Base-by-base conservation (phyloP, 2,113 vertebrate species). In the Carettochelys insculpta region DNA sequence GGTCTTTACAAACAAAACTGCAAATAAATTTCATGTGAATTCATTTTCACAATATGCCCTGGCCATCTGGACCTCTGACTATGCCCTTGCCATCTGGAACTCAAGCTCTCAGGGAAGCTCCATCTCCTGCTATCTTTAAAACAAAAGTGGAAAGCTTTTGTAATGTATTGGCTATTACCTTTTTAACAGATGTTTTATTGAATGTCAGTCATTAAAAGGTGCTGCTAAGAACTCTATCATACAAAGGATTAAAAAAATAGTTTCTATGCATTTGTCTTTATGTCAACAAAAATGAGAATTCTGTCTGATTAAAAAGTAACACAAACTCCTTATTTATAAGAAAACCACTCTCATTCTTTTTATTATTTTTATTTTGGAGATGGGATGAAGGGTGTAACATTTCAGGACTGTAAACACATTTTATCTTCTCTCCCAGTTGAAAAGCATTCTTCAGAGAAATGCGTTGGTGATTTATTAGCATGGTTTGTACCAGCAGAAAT, bases 181-280 rank as follows among this genome's bases (percentile, higher is more conserved):
- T 85, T 31, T 85, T 31, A 45, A 54, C 17, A 19, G 17, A 38
- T 68, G 19, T 56, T 52, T 41, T 65, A 31, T n/a, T 87, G 65
- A 68, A 56, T 16, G 87, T 47, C 83, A 22, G 11, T 53, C 10
- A 43, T 54, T 41, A 87, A 81, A 14, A 83, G n/a, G 4, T 85
- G 24, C n/a, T 90, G 6, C 27, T 80, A 77, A 41, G 65, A 80
- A 25, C 47, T 82, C 79, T 82, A 52, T 91, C 31, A 79, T 20
- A 54, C 8, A 78, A 82, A 85, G 4, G 1, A 71, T 4, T 31
- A 11, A 71, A 31, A 16, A 94, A 90, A 89, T 82, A n/a, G 65
- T 83, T n/a, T 85, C 52, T 45, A 13, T 38, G 83, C 89, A 80
- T 95, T 86, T 75, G n/a, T 54, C 82, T 79, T 93, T 87, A 56